Evolutionary conservation across 2,888 invertebrate species (phyloP), one percentile per base, ranked within the genome.

Genomic region (Scaptomyza polygonia): DNA sequence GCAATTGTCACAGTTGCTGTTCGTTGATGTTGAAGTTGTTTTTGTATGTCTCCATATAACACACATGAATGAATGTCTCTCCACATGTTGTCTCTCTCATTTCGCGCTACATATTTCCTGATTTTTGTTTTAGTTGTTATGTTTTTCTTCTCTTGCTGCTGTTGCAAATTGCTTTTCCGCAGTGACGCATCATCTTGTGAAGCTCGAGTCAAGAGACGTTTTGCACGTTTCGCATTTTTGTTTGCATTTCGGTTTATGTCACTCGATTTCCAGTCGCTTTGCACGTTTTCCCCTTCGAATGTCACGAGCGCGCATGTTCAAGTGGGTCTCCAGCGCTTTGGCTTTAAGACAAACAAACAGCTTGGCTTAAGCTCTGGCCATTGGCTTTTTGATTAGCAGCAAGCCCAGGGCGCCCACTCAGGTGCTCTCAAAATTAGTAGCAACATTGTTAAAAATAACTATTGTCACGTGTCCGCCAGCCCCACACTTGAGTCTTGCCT

Each of bases 251-350:
- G 9, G n/a, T 61, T 63, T 71, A n/a, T 68, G 71, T 77, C 18
- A 14, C 34, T 34, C 86, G 53, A 86, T 86, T 86, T 88, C 44
- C 86, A 79, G 63, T 74, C 55, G 62, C 72, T 72, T 82, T 67
- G 86, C 84, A 84, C 84, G 84, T 84, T 79, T 75, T 55, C 84
- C 54, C 67, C 65, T 69, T 56, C 86, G 82, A 85, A 82, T 82
- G 82, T 86, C 87, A 87, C 82, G 87, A 87, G 82, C 82, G 86
- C 67, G 88, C 88, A 85, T 87, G 82, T 79, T 87, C 82, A 82
- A 82, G 82, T 85, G 86, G 79, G 79, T 84, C 75, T 25, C n/a
- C n/a, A 74, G 77, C 75, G 77, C 65, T 73, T 52, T 51, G 54
- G 64, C 36, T 61, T 44, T 6, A 34, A 48, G n/a, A 34, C 32